Percentiles rank a stretch among this genome's conserved stretches.
Evolutionary conservation across 1,140 invertebrate genomes (phyloP).

Genomic region (Diorhabda elongata): DNA sequence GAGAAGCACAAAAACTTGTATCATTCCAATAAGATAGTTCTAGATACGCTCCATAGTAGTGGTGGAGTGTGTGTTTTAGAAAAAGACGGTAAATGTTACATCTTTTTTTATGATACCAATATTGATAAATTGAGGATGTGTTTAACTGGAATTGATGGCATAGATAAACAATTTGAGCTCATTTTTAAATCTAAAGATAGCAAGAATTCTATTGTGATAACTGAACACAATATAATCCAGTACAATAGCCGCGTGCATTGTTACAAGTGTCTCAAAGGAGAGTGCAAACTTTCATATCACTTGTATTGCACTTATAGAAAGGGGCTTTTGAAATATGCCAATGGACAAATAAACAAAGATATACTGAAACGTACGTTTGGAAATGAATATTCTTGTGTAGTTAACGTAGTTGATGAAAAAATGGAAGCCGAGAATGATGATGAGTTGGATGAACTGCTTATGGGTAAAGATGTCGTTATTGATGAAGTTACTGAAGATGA

Average conservation of each 20-base stretch:
- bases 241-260: slow-evolving; percentile 10
- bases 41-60: slow-evolving; percentile 3
- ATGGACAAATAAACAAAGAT: slow-evolving; percentile 7
- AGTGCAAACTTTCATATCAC: slow-evolving; percentile 9
- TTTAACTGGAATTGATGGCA: background rate
- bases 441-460: slow-evolving; percentile 5
- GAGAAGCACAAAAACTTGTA: slow-evolving; percentile 15
- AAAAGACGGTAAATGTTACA: slow-evolving; percentile 9
- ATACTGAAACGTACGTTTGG: slow-evolving; percentile 10
- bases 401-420: slow-evolving; percentile 12
- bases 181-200: slow-evolving; percentile 9
- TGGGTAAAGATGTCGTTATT: slow-evolving; percentile 14
- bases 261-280: slow-evolving; percentile 11
- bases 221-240: slow-evolving; percentile 10
- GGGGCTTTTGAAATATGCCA: slow-evolving; percentile 7
- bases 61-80: slow-evolving; percentile 9
- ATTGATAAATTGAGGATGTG: background rate
- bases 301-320: slow-evolving; percentile 4
- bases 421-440: slow-evolving; percentile 10
- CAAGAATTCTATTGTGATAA: slow-evolving; percentile 4
- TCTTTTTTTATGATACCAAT: slow-evolving; percentile 7
- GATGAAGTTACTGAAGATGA: slow-evolving; percentile 13
- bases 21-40: background rate
- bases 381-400: background rate
- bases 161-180: slow-evolving; percentile 7